Conservation (phyloP, 2,113 vertebrate species). For the Pantherophis guttatus region DNA sequence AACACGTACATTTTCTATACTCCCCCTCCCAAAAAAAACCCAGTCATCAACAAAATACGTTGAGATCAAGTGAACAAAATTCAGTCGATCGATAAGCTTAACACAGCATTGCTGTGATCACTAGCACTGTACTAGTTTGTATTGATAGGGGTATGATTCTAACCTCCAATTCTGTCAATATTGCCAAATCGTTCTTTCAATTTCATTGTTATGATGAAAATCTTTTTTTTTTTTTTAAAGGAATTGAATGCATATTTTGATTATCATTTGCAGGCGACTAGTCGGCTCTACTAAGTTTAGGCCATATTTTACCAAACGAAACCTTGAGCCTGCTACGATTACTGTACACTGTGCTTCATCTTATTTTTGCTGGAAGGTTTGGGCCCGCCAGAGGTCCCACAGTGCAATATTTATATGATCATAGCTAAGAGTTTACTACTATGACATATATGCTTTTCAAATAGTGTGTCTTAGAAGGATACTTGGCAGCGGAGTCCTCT, state of each 20-base stretch:
- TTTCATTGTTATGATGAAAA: not conserved
- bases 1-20: not conserved
- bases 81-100: constrained; percentile 27
- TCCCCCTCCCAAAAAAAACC: not conserved
- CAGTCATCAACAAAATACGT: not conserved
- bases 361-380: not conserved
- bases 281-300: not conserved
- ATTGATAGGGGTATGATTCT: not conserved
- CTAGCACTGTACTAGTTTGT: constrained; percentile 18
- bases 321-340: not conserved
- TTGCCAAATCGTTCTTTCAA: not conserved
- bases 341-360: not conserved
- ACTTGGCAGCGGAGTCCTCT: not conserved
- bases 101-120: not conserved
- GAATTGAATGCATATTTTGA: not conserved
- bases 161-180: not conserved
- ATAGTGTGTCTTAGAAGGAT: not conserved
- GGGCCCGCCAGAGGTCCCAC: not conserved
- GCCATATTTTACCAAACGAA: not conserved
- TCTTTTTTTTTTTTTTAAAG: not conserved
- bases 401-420: constrained; percentile 25
- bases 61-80: constrained; percentile 10
- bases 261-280: not conserved
- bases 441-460: not conserved
- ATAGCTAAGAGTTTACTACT: not conserved